phyloP scores from a whole-genome alignment of 2,113 vertebrate species.

The Todiramphus saurophagus region DNA sequence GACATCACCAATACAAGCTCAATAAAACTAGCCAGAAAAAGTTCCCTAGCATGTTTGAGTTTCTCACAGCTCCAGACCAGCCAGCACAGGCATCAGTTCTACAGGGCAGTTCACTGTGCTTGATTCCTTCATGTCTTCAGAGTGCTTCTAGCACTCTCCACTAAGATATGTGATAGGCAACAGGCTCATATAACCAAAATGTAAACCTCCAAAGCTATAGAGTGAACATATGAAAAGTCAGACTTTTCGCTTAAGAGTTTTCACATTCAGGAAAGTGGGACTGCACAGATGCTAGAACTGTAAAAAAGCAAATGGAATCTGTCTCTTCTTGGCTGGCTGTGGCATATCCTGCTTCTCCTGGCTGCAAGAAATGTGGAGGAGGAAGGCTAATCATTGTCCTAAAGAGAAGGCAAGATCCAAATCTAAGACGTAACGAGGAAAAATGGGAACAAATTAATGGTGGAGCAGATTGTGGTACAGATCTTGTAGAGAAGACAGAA shows the following conservation, averaged over 20 bases:
- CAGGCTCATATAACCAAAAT: not conserved
- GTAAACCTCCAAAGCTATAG: not conserved
- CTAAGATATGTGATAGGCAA: not conserved
- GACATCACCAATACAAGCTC: not conserved
- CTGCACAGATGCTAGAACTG: not conserved
- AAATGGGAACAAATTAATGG: not conserved
- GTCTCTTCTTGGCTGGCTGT: not conserved
- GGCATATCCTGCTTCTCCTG: not conserved
- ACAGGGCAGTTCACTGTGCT: not conserved
- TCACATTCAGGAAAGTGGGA: not conserved
- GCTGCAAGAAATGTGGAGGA: not conserved
- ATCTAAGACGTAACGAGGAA: rapidly evolving
- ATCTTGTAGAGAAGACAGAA: not conserved
- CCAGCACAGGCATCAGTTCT: not conserved
- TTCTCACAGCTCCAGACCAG: not conserved
- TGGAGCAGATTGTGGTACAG: not conserved
- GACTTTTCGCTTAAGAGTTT: not conserved
- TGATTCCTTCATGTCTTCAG: not conserved
- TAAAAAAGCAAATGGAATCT: not conserved
- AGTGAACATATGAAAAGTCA: not conserved
- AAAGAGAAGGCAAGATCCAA: not conserved
- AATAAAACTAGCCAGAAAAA: not conserved
- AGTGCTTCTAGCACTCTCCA: not conserved
- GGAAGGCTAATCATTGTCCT: not conserved
- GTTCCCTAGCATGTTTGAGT: not conserved